A percentile compares a stretch with the other conserved stretches of the same genome.
phyloP scores from a whole-genome alignment of 1,140 invertebrate genomes.

The Plutomurus gul region DNA sequence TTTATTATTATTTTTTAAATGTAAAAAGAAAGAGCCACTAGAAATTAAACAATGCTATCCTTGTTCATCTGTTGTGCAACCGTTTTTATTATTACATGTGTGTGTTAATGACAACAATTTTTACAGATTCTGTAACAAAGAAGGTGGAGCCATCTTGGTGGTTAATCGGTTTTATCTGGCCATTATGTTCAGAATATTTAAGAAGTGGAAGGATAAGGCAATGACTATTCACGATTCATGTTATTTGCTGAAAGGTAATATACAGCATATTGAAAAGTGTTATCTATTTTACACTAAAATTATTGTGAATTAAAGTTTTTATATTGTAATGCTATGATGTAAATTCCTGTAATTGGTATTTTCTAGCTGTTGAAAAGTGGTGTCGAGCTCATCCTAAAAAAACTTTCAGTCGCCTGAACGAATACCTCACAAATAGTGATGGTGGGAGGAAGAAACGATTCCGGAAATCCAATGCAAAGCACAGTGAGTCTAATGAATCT shows the following conservation, averaged over 20 bases:
- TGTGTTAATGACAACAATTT: no score
- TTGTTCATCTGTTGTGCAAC: no score
- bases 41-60: no score
- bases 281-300: neutral
- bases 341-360: neutral
- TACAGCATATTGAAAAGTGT: neutral
- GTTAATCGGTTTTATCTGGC: slow-evolving; percentile 62
- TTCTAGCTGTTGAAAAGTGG: slow-evolving; percentile 53
- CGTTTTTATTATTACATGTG: neutral
- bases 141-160: slow-evolving; percentile 58
- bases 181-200: slow-evolving; percentile 59
- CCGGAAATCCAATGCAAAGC: slow-evolving; percentile 31
- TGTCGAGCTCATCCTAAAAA: slow-evolving; percentile 51
- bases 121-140: slow-evolving; percentile 61
- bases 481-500: slow-evolving; percentile 14
- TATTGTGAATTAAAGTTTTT: neutral
- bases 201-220: slow-evolving; percentile 60
- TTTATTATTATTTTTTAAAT: no score
- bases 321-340: neutral
- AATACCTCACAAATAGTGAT: slow-evolving; percentile 38
- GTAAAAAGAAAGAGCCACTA: no score
- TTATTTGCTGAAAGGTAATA: slow-evolving; percentile 61
- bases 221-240: slow-evolving; percentile 63
- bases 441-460: slow-evolving; percentile 2
- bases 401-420: slow-evolving; percentile 37